Conservation (phyloP, 2,797 vertebrate species). For the Potorous gilbertii region DNA sequence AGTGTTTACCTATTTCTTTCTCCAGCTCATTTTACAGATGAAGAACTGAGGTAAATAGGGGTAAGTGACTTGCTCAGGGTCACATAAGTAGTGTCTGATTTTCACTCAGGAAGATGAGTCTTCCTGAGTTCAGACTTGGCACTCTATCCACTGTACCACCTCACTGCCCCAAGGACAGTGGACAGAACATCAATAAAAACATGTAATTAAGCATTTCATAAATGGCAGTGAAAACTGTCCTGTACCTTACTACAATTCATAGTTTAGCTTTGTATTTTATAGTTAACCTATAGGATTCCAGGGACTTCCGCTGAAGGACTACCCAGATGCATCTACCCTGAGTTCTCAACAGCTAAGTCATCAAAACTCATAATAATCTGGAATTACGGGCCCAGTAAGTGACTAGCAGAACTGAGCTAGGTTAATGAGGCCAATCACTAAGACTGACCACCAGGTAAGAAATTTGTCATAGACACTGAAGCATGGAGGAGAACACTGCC, state of each 20-base stretch:
- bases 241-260: not conserved
- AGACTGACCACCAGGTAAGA: not conserved
- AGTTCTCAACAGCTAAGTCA: not conserved
- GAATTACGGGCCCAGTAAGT: not conserved
- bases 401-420: not conserved
- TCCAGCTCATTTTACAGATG: not conserved
- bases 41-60: not conserved
- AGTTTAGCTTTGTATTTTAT: not conserved
- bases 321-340: not conserved
- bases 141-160: not conserved
- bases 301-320: not conserved
- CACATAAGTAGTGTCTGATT: not conserved
- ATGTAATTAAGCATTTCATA: not conserved
- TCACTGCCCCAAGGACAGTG: rapidly evolving
- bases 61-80: not conserved
- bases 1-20: not conserved
- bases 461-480: not conserved
- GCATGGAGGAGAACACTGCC: not conserved
- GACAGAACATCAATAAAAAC: not conserved
- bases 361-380: not conserved
- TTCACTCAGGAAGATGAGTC: not conserved
- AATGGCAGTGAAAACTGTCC: not conserved
- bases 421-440: not conserved
- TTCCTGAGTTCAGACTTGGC: not conserved
- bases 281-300: not conserved